These are phyloP conservation scores for Andricus quercusramuli DNA, from an alignment of 2,888 invertebrate species.

Conservation along the genomic window DNA sequence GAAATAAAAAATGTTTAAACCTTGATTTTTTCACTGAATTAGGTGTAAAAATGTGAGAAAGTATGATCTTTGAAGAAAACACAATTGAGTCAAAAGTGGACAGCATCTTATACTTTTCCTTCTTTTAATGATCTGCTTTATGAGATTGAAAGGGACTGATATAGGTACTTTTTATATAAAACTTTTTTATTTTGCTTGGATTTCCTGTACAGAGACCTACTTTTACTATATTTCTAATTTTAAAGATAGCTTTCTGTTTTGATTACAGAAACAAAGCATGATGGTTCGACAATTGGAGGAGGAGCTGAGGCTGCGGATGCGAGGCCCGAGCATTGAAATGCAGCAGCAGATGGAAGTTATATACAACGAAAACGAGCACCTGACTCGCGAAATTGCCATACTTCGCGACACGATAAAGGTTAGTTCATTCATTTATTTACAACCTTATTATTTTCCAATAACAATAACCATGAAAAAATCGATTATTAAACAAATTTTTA, in stretches of 20 bases:
- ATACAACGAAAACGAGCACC: conserved; percentile 95
- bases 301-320: conserved; percentile 92
- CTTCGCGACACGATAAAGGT: conserved; percentile 96
- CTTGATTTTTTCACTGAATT: no score
- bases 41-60: no score
- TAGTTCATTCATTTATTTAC: conserved; percentile 28
- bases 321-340: conserved; percentile 93
- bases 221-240: conserved; percentile 13
- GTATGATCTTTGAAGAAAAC: no score
- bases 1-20: no score
- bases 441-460: neutral
- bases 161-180: neutral
- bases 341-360: conserved; percentile 96
- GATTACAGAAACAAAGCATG: conserved; percentile 95
- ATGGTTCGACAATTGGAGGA: conserved; percentile 95
- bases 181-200: neutral
- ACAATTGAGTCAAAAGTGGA: no score
- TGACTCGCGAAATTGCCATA: conserved; percentile 95
- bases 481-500: no score
- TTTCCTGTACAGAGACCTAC: neutral
- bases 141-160: no score
- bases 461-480: no score
- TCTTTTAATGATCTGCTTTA: no score
- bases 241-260: conserved; percentile 17
- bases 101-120: no score